Base-by-base conservation (phyloP, 2,888 invertebrate genomes). In the Spicauda simplicius region DNA sequence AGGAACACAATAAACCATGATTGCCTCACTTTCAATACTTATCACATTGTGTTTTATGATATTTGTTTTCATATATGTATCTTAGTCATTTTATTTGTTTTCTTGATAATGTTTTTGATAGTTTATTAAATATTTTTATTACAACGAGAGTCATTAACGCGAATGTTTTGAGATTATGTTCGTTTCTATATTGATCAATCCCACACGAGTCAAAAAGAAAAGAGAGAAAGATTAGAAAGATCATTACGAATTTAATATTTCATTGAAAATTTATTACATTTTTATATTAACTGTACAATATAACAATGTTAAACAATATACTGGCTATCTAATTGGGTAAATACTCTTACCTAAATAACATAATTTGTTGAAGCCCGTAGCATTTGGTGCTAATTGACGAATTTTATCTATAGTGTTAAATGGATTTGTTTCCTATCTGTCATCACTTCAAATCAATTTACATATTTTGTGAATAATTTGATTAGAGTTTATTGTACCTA, bases 301-400 rank as follows among this genome's bases (percentile, higher is more conserved):
- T n/a, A 37, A 61, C 4, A 19, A 52, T 18, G 19, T 53, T 33
- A 53, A 52, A 52, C 16, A 25, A 14, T n/a, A 55, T 55, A 63
- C 55, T 63, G 63, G 41, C 25, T 64, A 45, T 33, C 57, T 50
- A 63, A 63, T 33, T 52, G 57, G 33, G 16, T 52, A 64, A 57
- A 57, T 57, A 10, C 25, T n/a, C n/a, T 4, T 25, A 25, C 12
- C 37, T 53, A 30, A 11, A 30, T 41, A 41, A 12, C 41, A 45
- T 84, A 86, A 89, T 87, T 82, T 81, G 86, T 87, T 81, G 82
- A 80, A 78, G 81, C 90, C 89, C 89, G 88, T 86, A 89, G 86
- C 82, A 84, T 84, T 84, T 83, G 76, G 70, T 73, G 73, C 78
- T 85, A 85, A 85, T 84, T 81, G 80, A 75, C 75, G 78, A 65